Evolutionary conservation across 2,888 invertebrate genomes (phyloP), one percentile per base, ranked within the genome.

Genomic region (Nesidiocoris tenuis): DNA sequence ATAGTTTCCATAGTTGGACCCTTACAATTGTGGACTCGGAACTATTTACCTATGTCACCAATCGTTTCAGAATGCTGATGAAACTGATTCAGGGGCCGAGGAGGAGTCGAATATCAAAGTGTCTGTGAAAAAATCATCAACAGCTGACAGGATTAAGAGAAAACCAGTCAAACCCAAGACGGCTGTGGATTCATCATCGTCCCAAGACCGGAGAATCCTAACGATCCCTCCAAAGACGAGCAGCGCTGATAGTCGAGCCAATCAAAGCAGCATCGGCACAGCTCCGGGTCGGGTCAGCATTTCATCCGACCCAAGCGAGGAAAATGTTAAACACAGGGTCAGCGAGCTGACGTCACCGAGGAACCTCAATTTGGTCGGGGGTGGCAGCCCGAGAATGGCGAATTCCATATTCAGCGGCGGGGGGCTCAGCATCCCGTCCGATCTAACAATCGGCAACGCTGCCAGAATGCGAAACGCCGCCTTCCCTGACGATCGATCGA

Each of bases 381-480:
- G 39, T 25, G 0, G n/a, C 12, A 65, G 65, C 39, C 65, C 65
- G 17, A 25, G 65, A 39, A 25, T 25, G 12, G 25, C 39, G 24
- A 39, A 12, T 12, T 18, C 24, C 12, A 39, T 19, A n/a, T 67
- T 19, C 16, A 67, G 67, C 18, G 22, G 19, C 9, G 22, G 19
- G 17, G 70, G 70, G 2, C 56, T 70, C 59, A 70, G 70, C 24
- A 70, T 70, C 18, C 70, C 70, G 0, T 70, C 70, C 7, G 70
- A 70, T 18, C 18, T 70, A 24, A 70, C 57, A 23, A 70, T 70
- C n/a, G 70, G 70, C 1, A 70, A 70, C 59, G 70, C 70, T 17
- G 59, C 59, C 2, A 17, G 70, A 12, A 56, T 70, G 57, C 57
- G 70, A 17, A 59, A 56, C 19, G 59, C n/a, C 21, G 70, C 59